Base-by-base conservation (phyloP, 1,140 invertebrate genomes). In the Diuraphis noxia region DNA sequence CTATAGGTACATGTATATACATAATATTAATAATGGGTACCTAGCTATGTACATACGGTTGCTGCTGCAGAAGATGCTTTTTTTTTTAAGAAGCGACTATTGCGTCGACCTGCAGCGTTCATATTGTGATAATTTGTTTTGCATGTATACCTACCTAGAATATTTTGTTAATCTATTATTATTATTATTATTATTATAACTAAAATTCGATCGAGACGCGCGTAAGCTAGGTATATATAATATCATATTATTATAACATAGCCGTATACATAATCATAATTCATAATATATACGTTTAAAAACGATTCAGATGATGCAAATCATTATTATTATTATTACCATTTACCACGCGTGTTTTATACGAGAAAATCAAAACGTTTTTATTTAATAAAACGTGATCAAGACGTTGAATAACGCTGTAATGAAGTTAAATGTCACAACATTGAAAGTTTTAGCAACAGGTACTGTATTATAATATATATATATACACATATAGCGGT, bases 361-460 rank as follows among this genome's bases (percentile, higher is more conserved):
- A 23, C 23, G 6, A 38, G 36, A 38, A 81, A 81, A 81, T 38
- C 4, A 38, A 81, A 38, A 81, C 38, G 79, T 25, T 81, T 38
- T 81, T 81, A 81, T 81, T 25, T 38, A 40, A 25, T 81, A 72
- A 72, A 72, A 72, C 56, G 56, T 72, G 56, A 72, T 72, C 19
- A 82, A 38, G 79, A 82, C 81, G 2, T 84, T 38, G 40, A 41
- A 40, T 25, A 40, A 30, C 79, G 9, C 40, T 10, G 25, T n/a
- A 41, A 84, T 84, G 30, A 84, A 41, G 25, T n/a, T 41, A 84
- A 85, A 85, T 85, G 82, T 85, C 41, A 85, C 30, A 85, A 25
- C 30, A n/a, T 46, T n/a, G 30, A 82, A 82, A 41, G 79, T 81
- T 40, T 72, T 10, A 49, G 46, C 46, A 1, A 19, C 19, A 49